A percentile compares a stretch with the other conserved stretches of the same genome.
These are phyloP conservation scores for Lucifuga dentata DNA, from an alignment of 2,113 vertebrate genomes.

Conservation along the genomic window DNA sequence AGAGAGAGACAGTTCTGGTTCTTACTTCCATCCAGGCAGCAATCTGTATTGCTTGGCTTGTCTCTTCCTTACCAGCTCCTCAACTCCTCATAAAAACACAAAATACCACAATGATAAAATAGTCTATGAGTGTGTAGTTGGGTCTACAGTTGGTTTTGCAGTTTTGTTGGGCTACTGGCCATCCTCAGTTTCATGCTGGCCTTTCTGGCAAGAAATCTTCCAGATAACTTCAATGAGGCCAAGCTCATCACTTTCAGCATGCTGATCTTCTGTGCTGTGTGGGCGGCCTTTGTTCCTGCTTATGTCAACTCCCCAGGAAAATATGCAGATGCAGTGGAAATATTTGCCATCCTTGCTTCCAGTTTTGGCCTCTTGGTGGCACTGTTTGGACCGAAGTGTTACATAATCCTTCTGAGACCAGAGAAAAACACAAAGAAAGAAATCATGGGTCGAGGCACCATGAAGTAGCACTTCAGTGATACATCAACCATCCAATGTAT, in stretches of 20 bases:
- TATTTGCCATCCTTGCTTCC: conserved; percentile 65
- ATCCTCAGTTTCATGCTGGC: conserved; percentile 62
- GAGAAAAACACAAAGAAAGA: background rate
- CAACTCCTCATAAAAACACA: conserved; percentile 48
- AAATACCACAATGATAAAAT: conserved; percentile 36
- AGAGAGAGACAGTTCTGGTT: conserved; percentile 68
- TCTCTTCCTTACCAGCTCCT: conserved; percentile 36
- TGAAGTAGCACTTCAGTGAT: no score
- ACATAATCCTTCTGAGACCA: conserved; percentile 29
- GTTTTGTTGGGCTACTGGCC: conserved; percentile 60
- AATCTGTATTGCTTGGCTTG: conserved; percentile 62
- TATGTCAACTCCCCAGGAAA: conserved; percentile 73
- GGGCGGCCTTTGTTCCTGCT: conserved; percentile 68
- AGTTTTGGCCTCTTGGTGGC: conserved; percentile 67
- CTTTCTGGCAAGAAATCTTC: conserved; percentile 63
- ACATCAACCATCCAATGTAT: no score
- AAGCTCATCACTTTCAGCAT: conserved; percentile 73
- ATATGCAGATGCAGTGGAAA: conserved; percentile 65
- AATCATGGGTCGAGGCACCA: background rate
- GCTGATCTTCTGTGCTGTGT: conserved; percentile 75
- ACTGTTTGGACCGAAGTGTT: conserved; percentile 74
- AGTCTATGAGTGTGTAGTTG: conserved; percentile 58
- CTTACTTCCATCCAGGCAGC: conserved; percentile 57
- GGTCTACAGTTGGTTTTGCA: conserved; percentile 55
- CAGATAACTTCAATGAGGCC: conserved; percentile 67